Percentiles rank a stretch among this genome's conserved stretches.
phyloP scores from a whole-genome alignment of 2,797 vertebrate genomes.

The Lacerta bilineata region DNA sequence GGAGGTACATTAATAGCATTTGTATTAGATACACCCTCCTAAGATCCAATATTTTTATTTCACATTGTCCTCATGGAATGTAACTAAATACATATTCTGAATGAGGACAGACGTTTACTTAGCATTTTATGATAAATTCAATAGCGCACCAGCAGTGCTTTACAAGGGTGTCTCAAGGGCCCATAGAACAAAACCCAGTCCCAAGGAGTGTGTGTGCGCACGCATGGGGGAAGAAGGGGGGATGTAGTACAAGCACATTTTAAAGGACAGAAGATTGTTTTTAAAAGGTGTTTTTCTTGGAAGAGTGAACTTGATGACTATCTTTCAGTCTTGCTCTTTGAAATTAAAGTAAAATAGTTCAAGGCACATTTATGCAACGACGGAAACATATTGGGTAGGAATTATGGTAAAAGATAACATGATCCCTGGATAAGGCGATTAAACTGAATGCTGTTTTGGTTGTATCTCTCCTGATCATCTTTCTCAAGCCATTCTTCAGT shows the following conservation, averaged over 20 bases:
- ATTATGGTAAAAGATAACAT: constrained; percentile 29
- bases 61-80: constrained; percentile 78
- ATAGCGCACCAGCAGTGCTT: constrained; percentile 66
- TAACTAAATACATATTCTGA: constrained; percentile 77
- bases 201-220: constrained; percentile 18
- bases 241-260: constrained; percentile 59
- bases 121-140: constrained; percentile 79
- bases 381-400: not conserved
- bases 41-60: constrained; percentile 81
- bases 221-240: not conserved
- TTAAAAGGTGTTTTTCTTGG: constrained; percentile 53
- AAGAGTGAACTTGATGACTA: constrained; percentile 48
- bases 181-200: constrained; percentile 48
- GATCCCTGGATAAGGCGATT: constrained; percentile 38
- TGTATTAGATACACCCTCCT: constrained; percentile 79
- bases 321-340: constrained; percentile 53
- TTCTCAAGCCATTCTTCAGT: constrained; percentile 50
- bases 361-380: constrained; percentile 46
- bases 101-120: constrained; percentile 74
- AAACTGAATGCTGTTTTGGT: constrained; percentile 26
- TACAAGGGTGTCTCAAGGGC: constrained; percentile 64
- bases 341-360: constrained; percentile 62
- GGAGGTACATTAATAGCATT: constrained; percentile 83
- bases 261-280: constrained; percentile 42
- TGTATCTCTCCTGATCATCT: constrained; percentile 45